A percentile compares a stretch with the other conserved stretches of the same genome.
Evolutionary conservation across 2,888 invertebrate genomes (phyloP).

Genomic region (Actias luna): DNA sequence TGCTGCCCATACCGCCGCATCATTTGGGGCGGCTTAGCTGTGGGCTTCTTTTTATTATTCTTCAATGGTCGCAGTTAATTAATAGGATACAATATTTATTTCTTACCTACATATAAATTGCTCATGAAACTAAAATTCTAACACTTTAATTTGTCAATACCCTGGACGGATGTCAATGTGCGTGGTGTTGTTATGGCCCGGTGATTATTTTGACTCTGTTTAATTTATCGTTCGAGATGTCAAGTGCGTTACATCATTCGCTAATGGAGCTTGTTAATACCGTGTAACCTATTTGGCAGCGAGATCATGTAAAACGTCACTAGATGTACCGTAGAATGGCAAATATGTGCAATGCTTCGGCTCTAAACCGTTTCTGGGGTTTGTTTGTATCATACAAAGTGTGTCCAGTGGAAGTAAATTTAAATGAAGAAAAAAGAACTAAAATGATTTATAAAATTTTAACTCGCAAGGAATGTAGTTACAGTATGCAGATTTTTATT

Average conservation of each 20-base stretch:
- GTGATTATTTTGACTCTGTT: background rate
- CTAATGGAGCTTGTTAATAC: conserved; percentile 8
- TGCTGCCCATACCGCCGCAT: too few species aligned
- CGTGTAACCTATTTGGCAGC: conserved; percentile 2
- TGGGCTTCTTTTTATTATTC: too few species aligned
- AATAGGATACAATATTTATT: too few species aligned
- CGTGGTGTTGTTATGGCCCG: background rate
- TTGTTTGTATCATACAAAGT: background rate
- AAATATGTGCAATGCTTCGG: background rate
- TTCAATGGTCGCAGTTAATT: too few species aligned
- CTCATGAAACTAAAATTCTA: background rate
- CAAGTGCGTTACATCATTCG: background rate
- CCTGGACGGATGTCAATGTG: background rate
- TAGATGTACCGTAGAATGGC: background rate
- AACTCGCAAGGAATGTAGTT: too few species aligned
- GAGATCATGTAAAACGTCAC: background rate
- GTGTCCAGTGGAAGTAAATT: too few species aligned
- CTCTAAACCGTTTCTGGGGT: background rate
- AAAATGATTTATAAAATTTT: too few species aligned
- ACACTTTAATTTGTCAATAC: background rate
- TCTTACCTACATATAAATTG: background rate
- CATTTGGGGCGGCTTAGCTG: too few species aligned
- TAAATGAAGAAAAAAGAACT: too few species aligned
- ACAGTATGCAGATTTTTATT: too few species aligned
- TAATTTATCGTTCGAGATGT: background rate